Evolutionary conservation across 2,113 vertebrate genomes (phyloP), one percentile per base, ranked within the genome.

Genomic region (Zapus hudsonius): DNA sequence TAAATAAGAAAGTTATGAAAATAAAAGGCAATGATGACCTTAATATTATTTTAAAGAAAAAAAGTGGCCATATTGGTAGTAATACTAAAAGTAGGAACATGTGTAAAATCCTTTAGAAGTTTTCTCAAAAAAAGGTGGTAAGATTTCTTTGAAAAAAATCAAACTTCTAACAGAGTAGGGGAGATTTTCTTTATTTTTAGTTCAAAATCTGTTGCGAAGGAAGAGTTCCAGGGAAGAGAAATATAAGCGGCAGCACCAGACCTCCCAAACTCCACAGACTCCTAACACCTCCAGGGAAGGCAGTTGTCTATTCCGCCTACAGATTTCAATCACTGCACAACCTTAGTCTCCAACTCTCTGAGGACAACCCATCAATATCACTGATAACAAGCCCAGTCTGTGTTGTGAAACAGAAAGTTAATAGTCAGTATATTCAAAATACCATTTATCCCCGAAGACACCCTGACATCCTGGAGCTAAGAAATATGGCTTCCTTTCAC

Each of bases 191-290:
- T 94, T 97, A 97, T 97, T 97, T 97, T 96, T 97, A 97, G 96
- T 92, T 95, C 91, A 73, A 97, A 97, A 96, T 97, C 97, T 97
- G 97, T 97, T 96, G 36, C 0, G 66, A 93, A 96, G 94, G 70
- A 96, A 96, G 78, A 93, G 93, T 97, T 97, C 97, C 97, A 97
- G 95, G 87, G 79, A 95, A 80, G 40, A 90, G 79, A 95, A 93
- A 75, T 97, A 96, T 96, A 97, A 97, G 96, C 83, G 96, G 96
- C 93, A 97, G 95, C 91, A 96, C n/a, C 97, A 97, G 97, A 88
- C 81, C 95, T 96, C 95, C 89, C 70, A 89, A 94, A 55, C 64
- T 15, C 84, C 76, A 42, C 87, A 94, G 91, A 96, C 74, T 89
- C 75, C 90, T 79, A 69, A 90, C 95, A 94, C 95, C 94, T 96